phyloP scores from a whole-genome alignment of 1,140 invertebrate species.

The Drosophila subobscura region DNA sequence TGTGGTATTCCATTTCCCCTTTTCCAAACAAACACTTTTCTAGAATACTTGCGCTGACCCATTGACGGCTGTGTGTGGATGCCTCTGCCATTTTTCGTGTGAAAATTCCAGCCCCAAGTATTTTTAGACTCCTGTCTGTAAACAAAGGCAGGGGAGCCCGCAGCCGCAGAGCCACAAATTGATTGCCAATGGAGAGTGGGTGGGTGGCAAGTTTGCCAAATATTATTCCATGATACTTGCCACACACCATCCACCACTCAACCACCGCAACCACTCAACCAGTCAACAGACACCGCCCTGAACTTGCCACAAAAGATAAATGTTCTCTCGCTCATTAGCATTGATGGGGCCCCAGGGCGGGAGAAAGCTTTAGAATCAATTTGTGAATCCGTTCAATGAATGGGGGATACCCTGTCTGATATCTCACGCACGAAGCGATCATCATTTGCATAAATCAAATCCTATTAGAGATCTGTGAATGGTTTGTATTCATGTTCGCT shows the following conservation, averaged over 20 bases:
- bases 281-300: slow-evolving; percentile 35
- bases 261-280: background rate
- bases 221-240: slow-evolving; percentile 35
- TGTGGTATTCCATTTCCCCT: background rate
- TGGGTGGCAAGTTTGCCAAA: slow-evolving; percentile 43
- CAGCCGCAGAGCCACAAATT: slow-evolving; percentile 26
- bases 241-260: slow-evolving; percentile 6
- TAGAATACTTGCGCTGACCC: slow-evolving; percentile 16
- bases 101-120: slow-evolving; percentile 39
- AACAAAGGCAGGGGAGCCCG: slow-evolving; percentile 34
- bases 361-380: no score
- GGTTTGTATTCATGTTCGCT: no score
- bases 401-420: no score
- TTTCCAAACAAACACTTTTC: slow-evolving; percentile 43
- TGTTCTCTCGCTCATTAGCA: no score
- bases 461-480: no score
- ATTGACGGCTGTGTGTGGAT: slow-evolving; percentile 27
- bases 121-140: slow-evolving; percentile 41
- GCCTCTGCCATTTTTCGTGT: slow-evolving; percentile 13
- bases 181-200: slow-evolving; percentile 19
- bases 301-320: no score
- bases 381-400: no score
- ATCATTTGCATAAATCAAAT: no score
- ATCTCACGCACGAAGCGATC: no score
- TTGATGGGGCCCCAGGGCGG: no score